These are phyloP conservation scores for Danio rerio DNA, from an alignment of 2,113 vertebrate genomes.

Conservation along the genomic window GRCz12tu NC_133179.1:17646501-17647000, in stretches of 20 bases:
- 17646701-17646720: neutral
- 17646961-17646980: conserved; percentile 57
- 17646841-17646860: neutral
- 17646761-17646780: neutral
- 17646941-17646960: conserved; percentile 41
- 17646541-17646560: conserved; percentile 55
- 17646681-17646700: neutral
- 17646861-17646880: neutral
- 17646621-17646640: neutral
- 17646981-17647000: conserved; percentile 58
- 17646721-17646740: neutral
- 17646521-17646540: conserved; percentile 67
- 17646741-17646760: neutral
- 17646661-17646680: too few species aligned
- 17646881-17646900: conserved; percentile 21
- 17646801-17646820: neutral
- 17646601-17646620: neutral
- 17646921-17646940: conserved; percentile 56
- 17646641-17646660: neutral
- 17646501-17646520: conserved; percentile 69
- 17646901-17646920: conserved; percentile 60
- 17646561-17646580: conserved; percentile 25
- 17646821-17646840: conserved; percentile 5
- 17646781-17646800: neutral
- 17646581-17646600: neutral